phyloP scores from a whole-genome alignment of 2,888 invertebrate genomes.

The Gisinianus flammeolus region DNA sequence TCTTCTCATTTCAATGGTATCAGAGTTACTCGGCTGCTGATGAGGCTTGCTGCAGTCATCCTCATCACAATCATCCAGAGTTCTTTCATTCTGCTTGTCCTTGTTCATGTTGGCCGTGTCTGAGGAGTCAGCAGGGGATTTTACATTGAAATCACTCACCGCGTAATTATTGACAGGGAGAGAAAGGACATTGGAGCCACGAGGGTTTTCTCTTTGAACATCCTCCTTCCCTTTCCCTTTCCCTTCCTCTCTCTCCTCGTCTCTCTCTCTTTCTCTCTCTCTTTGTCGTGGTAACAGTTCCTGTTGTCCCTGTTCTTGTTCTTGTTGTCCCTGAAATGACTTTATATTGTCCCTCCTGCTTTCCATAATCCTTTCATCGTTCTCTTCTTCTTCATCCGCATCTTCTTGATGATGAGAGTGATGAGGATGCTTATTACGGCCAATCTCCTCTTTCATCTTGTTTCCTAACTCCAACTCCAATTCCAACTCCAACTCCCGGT shows the following conservation, averaged over 20 bases:
- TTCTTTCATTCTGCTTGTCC: constrained; percentile 4
- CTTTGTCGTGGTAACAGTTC: no score
- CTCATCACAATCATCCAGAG: constrained; percentile 4
- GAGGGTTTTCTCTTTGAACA: constrained; percentile 30
- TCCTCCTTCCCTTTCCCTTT: no score
- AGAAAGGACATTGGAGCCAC: constrained; percentile 2
- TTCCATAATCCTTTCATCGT: background rate
- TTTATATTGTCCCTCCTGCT: background rate
- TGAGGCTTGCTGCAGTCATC: constrained; percentile 6
- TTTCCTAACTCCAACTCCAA: no score
- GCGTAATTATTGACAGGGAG: constrained; percentile 30
- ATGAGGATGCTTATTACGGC: background rate
- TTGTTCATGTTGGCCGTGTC: background rate
- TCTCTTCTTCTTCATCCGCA: background rate
- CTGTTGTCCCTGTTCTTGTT: background rate
- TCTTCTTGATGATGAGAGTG: background rate
- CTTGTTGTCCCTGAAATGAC: background rate
- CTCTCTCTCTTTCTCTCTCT: no score
- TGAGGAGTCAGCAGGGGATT: constrained; percentile 16
- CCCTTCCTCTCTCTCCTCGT: no score
- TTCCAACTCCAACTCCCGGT: no score
- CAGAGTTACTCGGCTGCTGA: no score
- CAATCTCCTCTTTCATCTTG: no score
- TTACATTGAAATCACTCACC: constrained; percentile 14
- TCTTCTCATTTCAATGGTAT: constrained; percentile 12